These are phyloP conservation scores for Eilema griseolum DNA, from an alignment of 2,888 invertebrate species.

Conservation along the genomic window DNA sequence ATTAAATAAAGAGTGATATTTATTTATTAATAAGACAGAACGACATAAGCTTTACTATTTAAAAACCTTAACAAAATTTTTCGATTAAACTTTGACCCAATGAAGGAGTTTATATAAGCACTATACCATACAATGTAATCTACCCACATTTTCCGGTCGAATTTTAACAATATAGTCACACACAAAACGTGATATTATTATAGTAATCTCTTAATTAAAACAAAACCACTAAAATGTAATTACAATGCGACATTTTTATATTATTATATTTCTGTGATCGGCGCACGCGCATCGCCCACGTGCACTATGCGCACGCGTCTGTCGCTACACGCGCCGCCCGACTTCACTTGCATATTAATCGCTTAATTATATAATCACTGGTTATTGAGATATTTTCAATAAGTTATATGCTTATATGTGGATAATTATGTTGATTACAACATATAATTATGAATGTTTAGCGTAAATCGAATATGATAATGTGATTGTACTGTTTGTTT, in stretches of 20 bases:
- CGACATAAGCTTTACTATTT: not conserved
- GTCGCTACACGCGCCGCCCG: constrained; percentile 37
- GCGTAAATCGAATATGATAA: not conserved
- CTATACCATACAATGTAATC: not conserved
- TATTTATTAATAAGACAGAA: not conserved
- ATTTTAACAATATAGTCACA: not conserved
- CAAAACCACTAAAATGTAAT: constrained; percentile 1
- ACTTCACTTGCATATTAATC: constrained; percentile 43
- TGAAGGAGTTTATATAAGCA: not conserved
- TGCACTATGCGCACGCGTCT: constrained; percentile 45
- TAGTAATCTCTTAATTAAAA: not conserved
- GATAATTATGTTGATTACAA: constrained; percentile 4
- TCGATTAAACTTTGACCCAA: not conserved
- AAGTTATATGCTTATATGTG: not conserved
- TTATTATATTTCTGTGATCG: constrained; percentile 29
- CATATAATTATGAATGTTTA: constrained; percentile 10
- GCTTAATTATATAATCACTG: constrained; percentile 26
- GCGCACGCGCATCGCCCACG: constrained; percentile 48
- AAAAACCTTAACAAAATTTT: not conserved
- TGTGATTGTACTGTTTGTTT: not conserved
- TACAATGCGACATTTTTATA: constrained; percentile 5
- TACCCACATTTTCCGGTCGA: not conserved
- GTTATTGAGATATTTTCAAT: constrained; percentile 16
- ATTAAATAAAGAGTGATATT: not conserved
- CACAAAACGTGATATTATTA: constrained; percentile 2